A percentile compares a stretch with the other conserved stretches of the same genome.
Evolutionary conservation across 2,113 vertebrate species (phyloP).

Genomic region (Bos javanicus): DNA sequence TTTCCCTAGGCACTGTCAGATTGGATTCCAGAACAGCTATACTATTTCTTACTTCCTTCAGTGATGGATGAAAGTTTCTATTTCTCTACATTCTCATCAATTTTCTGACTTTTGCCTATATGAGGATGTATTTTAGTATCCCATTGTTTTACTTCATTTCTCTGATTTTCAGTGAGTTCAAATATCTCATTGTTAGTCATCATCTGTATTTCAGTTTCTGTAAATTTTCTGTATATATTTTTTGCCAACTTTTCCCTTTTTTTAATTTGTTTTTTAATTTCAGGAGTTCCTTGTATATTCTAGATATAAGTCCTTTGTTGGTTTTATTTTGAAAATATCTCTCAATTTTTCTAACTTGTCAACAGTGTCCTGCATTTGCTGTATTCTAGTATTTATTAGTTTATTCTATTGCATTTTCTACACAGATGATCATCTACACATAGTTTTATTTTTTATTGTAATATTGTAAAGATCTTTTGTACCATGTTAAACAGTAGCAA

Average conservation of each 20-base stretch:
- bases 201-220: background rate
- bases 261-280: background rate
- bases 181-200: background rate
- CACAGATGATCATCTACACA: background rate
- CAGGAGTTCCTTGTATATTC: background rate
- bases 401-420: background rate
- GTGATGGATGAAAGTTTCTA: background rate
- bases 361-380: background rate
- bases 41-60: background rate
- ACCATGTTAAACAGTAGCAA: background rate
- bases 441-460: conserved; percentile 15
- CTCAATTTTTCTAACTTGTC: background rate
- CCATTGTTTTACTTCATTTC: background rate
- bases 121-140: background rate
- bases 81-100: background rate
- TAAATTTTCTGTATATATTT: conserved; percentile 11
- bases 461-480: background rate
- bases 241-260: conserved; percentile 14
- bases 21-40: background rate
- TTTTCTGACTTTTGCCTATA: background rate
- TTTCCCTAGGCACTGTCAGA: background rate
- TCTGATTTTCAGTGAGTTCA: background rate
- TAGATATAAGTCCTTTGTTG: background rate
- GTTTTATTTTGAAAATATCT: conserved; percentile 12
- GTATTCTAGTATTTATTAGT: background rate